phyloP scores from a whole-genome alignment of 2,888 invertebrate genomes.

The Aspidapion aeneum region DNA sequence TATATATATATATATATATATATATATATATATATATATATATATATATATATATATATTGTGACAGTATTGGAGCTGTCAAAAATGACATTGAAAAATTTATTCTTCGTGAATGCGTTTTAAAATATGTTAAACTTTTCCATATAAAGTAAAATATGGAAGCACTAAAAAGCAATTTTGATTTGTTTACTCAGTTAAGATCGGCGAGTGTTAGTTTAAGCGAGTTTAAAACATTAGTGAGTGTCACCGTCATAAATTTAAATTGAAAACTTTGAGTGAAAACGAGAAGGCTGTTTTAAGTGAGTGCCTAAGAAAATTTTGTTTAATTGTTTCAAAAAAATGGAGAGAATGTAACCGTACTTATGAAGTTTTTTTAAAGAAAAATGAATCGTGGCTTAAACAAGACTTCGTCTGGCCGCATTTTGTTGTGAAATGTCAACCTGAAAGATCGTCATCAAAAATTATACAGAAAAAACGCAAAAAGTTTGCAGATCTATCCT shows the following conservation, averaged over 20 bases:
- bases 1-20: no score
- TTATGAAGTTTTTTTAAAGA: not conserved
- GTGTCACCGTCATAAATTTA: not conserved
- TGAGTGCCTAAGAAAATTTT: constrained; percentile 7
- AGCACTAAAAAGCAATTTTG: no score
- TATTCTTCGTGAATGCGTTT: not conserved
- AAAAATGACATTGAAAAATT: not conserved
- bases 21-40: no score
- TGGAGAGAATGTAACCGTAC: constrained; percentile 9
- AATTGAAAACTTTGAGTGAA: not conserved
- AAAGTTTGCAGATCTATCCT: constrained; percentile 6
- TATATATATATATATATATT: no score
- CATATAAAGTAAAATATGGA: no score
- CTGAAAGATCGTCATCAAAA: constrained; percentile 4
- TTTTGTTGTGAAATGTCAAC: constrained; percentile 7
- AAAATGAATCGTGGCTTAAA: constrained; percentile 8
- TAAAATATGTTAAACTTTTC: constrained; percentile 2
- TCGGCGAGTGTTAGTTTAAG: constrained; percentile 7
- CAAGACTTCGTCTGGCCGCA: constrained; percentile 8
- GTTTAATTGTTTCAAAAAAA: no score
- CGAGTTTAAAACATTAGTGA: constrained; percentile 5
- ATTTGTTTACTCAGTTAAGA: no score
- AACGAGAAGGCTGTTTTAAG: constrained; percentile 4
- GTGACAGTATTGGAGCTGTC: no score
- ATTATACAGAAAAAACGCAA: constrained; percentile 4